A percentile compares a stretch with the other conserved stretches of the same genome.
Evolutionary conservation across 2,113 vertebrate species (phyloP).

Genomic region (Amblyornis subalaris): DNA sequence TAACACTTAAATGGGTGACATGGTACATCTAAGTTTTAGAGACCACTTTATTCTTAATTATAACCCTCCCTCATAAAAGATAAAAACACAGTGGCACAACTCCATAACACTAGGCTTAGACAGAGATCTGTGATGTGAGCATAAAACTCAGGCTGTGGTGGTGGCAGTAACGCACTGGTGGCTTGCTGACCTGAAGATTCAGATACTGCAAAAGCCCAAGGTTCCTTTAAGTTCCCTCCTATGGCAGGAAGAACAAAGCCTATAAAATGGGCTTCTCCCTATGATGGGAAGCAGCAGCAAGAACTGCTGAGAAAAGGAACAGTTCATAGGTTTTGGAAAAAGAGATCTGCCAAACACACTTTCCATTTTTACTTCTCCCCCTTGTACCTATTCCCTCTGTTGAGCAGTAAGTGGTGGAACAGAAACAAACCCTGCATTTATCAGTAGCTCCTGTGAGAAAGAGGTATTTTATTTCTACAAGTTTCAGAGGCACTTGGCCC

Average conservation of each 20-base stretch:
- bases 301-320: not conserved
- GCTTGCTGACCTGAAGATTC: not conserved
- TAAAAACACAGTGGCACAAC: not conserved
- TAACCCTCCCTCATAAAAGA: not conserved
- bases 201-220: not conserved
- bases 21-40: not conserved
- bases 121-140: rapidly evolving
- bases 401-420: not conserved
- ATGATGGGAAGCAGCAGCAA: not conserved
- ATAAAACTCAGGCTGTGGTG: not conserved
- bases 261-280: not conserved
- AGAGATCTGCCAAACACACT: not conserved
- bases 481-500: not conserved
- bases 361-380: not conserved
- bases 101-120: too few relatives aligned
- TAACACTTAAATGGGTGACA: not conserved
- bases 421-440: not conserved
- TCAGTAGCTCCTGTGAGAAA: not conserved
- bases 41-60: not conserved
- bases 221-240: not conserved
- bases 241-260: not conserved
- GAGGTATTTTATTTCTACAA: not conserved
- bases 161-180: not conserved
- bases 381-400: not conserved
- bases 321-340: not conserved